A percentile compares a stretch with the other conserved stretches of the same genome.
Evolutionary conservation across 2,888 invertebrate genomes (phyloP).

Genomic region (Entomobrya multifasciata): DNA sequence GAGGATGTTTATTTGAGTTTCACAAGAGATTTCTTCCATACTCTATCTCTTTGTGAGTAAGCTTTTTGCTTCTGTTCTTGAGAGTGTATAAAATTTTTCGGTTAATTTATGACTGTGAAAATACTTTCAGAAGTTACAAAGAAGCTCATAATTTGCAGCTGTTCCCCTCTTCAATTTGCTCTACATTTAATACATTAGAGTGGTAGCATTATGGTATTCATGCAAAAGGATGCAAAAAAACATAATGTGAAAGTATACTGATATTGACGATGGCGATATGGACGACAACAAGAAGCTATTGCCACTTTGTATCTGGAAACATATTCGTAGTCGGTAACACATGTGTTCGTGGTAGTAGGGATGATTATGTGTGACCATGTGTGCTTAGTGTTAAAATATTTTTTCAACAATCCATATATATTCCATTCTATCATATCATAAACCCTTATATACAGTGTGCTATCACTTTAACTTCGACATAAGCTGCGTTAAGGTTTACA

Average conservation of each 20-base stretch:
- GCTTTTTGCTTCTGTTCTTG: not conserved
- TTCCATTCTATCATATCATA: no score
- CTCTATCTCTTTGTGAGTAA: no score
- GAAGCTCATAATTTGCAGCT: constrained; percentile 65
- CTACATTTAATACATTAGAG: constrained; percentile 21
- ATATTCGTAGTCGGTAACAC: not conserved
- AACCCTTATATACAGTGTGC: no score
- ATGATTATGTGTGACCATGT: no score
- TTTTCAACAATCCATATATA: no score
- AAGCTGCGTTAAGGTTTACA: no score
- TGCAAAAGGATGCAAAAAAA: not conserved
- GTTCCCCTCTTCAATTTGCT: constrained; percentile 20
- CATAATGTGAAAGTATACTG: no score
- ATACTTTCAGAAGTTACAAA: constrained; percentile 39
- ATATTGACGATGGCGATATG: no score
- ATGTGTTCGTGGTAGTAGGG: not conserved
- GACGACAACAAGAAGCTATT: not conserved
- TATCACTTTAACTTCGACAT: no score
- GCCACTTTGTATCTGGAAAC: not conserved
- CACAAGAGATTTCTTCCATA: constrained; percentile 6
- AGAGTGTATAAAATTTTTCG: constrained; percentile 11
- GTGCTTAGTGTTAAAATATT: no score
- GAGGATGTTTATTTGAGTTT: not conserved
- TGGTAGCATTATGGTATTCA: no score
- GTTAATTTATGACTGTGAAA: constrained; percentile 51